Evolutionary conservation across 1,140 invertebrate genomes (phyloP).

Genomic region (Solen grandis): DNA sequence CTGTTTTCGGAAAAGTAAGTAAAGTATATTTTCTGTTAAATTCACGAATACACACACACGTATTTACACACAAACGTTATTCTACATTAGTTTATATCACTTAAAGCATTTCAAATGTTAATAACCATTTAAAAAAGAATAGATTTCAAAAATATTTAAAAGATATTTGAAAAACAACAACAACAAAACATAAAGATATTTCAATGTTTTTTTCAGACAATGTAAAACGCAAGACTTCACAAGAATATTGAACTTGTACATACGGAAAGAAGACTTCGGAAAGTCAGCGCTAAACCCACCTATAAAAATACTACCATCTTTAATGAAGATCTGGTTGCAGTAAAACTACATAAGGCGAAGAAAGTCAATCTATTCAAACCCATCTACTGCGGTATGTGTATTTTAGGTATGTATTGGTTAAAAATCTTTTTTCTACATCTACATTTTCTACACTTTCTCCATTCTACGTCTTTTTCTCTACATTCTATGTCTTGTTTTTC

Average conservation of each 20-base stretch:
- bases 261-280: conserved; percentile 16
- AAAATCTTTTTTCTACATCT: background rate
- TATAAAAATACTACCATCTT: conserved; percentile 75
- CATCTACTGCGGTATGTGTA: conserved; percentile 64
- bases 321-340: conserved; percentile 64
- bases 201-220: conserved; percentile 7
- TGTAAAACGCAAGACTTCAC: conserved; percentile 22
- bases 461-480: background rate
- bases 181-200: background rate
- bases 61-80: no score
- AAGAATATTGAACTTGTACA: conserved; percentile 29
- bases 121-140: background rate
- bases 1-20: conserved; percentile 69
- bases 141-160: background rate
- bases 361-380: conserved; percentile 57
- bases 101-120: background rate
- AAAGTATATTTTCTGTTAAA: background rate
- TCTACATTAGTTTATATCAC: no score
- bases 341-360: conserved; percentile 54
- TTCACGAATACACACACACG: background rate
- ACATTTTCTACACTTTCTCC: background rate
- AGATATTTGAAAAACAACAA: background rate
- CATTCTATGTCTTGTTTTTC: background rate
- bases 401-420: conserved; percentile 60
- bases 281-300: conserved; percentile 75